Base-by-base conservation (phyloP, 2,113 vertebrate species). In the Beaufortia kweichowensis region DNA sequence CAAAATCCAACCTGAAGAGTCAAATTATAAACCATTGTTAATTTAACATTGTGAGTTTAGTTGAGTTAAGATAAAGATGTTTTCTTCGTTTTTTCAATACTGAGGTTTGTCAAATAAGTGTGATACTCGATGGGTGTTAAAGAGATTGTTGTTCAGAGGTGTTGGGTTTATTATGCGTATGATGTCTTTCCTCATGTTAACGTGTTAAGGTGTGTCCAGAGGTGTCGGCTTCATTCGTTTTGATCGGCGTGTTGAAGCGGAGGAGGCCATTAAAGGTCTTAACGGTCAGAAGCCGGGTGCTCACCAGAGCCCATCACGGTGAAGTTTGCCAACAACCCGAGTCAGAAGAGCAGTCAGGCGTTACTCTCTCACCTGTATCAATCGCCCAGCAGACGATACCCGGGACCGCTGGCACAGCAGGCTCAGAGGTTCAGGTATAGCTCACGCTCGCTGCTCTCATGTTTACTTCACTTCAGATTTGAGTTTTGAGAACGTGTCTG, bases 281-380 rank as follows among this genome's bases (percentile, higher is more conserved):
- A 98, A 99, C 82, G 96, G 97, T 71, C 97, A 99, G 91, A 99
- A 99, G 41, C 94, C 97, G 3, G 91, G 93, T 80, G 96, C 95
- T 88, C n/a, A n/a, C 93, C 96, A 2, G 97, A 98, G 85, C 97
- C 97, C 60, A 98, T 98, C 84, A 98, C 97, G 41, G 97, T 99
- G 84, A 99, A 99, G 92, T 98, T 99, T 87, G 97, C 97, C 70
- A 99, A 99, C 90, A 99, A 97, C 90, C 97, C 97, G 87, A 99
- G 97, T 90, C 97, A 98, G 94, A 99, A 99, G 94, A 95, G 90
- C 71, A 99, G 91, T 89, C 97, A 99, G 91, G 96, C 97, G 19
- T 93, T 98, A 89, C 94, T 99, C 79, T 98, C 97, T 19, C 97
- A 99, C 90, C 93, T 99, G 79, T 99, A 99, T 90, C 97, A 99